Evolutionary conservation across 2,797 vertebrate genomes (phyloP).

Genomic region (Falco biarmicus): DNA sequence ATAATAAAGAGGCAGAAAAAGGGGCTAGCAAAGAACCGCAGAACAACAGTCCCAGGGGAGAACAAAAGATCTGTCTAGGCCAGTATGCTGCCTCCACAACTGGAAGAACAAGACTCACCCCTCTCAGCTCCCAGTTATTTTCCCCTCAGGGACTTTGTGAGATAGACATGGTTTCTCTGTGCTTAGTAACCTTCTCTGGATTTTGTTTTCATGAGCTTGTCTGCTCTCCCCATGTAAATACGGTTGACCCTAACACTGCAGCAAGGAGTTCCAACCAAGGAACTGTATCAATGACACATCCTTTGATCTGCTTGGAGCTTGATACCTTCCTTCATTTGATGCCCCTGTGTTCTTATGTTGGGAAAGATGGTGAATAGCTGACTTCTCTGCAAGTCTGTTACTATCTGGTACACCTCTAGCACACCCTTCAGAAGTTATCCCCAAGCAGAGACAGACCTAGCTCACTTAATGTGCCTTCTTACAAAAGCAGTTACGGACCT

Average conservation of each 20-base stretch:
- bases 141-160: neutral
- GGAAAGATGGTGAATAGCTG: neutral
- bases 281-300: rapidly evolving
- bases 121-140: neutral
- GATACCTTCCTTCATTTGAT: neutral
- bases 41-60: neutral
- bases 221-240: neutral
- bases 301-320: neutral
- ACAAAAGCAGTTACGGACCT: neutral
- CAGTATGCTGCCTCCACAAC: neutral
- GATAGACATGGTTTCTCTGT: neutral
- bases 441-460: neutral
- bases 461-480: neutral
- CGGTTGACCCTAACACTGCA: neutral
- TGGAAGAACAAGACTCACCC: neutral
- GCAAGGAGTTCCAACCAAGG: neutral
- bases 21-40: neutral
- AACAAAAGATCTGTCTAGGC: neutral
- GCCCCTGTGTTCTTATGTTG: neutral
- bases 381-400: neutral
- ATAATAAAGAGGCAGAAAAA: neutral
- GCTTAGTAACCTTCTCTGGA: neutral
- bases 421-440: neutral
- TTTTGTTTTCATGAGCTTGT: neutral
- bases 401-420: neutral